Base-by-base conservation (phyloP, 2,888 invertebrate genomes). In the Euphydryas editha region DNA sequence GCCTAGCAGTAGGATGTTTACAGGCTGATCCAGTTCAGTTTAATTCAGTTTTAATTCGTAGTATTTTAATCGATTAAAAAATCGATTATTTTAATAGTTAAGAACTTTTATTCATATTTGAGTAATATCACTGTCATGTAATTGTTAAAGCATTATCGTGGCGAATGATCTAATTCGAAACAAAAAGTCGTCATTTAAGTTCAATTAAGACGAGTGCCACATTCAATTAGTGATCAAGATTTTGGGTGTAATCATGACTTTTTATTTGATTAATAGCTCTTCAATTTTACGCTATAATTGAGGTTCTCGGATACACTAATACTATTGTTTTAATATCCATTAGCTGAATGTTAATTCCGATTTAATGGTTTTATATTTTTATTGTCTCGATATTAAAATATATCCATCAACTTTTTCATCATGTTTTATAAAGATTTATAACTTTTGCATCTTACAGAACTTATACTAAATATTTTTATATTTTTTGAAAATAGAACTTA, bases 221-320 rank as follows among this genome's bases (percentile, higher is more conserved):
- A 86, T 88, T 91, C 86, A 90, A 91, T 92, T 90, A 87, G 83
- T 81, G 85, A 90, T 90, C 90, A 83, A 82, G 88, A 92, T 92
- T n/a, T 85, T 83, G 81, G 81, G 84, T 80, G 81, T 90, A 89
- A 90, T 90, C 82, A 85, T 84, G 84, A 82, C 84, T 78, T 87
- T 87, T 86, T 83, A 86, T 85, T 85, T 91, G 91, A 92, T 90
- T 92, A 90, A 90, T 88, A 83, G 78, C 81, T 82, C 77, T 83
- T 78, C 84, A 84, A 86, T 86, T 88, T 87, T 76, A 80, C 80
- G 80, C 84, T 81, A 80, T 90, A 87, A 89, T 89, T 85, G 81
- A 72, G 78, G 73, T 79, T 74, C 78, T 73, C 75, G 80, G 75
- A 81, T 80, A 78, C 79, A 81, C 58, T 58, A 74, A 73, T 73